Base-by-base conservation (phyloP, 2,797 vertebrate species). In the Antennarius maculatus region DNA sequence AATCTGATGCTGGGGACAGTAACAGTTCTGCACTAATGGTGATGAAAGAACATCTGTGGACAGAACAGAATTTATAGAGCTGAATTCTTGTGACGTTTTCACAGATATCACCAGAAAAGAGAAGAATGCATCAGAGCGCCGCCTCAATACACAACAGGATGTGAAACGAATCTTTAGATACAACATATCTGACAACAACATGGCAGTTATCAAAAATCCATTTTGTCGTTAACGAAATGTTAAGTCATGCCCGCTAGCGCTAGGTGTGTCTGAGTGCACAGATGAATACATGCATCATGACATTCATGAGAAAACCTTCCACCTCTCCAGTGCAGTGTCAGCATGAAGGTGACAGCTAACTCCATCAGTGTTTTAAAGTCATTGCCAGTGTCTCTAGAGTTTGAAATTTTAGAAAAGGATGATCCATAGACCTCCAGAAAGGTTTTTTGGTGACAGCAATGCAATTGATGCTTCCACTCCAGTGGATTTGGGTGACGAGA, bases 231-330 rank as follows among this genome's bases (percentile, higher is more conserved):
- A 53, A 83, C 64, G 77, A 81, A 83, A 85, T 76, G 79, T 78
- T 61, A 70, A 77, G 82, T 79, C 85, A 88, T 91, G 88, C 86
- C 80, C 74, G 62, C 74, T 82, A 80, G 75, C 2, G 23, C 23
- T 23, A 23, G 23, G 82, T 84, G 82, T 76, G 78, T 88, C 81
- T 78, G 66, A 69, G 83, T 86, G 86, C 85, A 83, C 68, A 71
- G 82, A 79, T 76, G 70, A 83, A 70, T 79, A 86, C 92, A 94
- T 93, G 93, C 91, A 86, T 85, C 69, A 75, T 78, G 58, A 89
- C 88, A 91, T 90, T 91, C 88, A 85, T 84, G 81, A 75, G 73
- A 67, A 79, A 67, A 60, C 46, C 37, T 47, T 74, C 17, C 74
- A 71, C 71, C 69, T 81, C 74, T 63, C 50, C 72, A 78, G 77